These are phyloP conservation scores for Caenorhabditis sp. DNA, from an alignment of 2,888 invertebrate species.

Conservation along the genomic window DNA sequence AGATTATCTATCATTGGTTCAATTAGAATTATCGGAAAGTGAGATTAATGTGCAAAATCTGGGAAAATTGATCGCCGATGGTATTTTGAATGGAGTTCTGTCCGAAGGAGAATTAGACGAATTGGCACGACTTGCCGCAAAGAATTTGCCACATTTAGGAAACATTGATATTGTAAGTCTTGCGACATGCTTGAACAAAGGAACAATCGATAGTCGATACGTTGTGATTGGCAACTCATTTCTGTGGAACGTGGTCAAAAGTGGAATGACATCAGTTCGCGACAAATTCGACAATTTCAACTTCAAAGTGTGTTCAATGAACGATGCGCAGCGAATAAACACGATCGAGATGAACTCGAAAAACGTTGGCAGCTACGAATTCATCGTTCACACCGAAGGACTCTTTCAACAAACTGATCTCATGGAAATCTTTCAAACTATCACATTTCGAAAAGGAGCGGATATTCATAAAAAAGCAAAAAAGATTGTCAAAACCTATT, in stretches of 20 bases:
- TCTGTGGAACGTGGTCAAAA: constrained; percentile 35
- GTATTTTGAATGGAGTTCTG: background rate
- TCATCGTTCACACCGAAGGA: background rate
- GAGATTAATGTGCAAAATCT: constrained; percentile 22
- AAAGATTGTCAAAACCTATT: constrained; percentile 22
- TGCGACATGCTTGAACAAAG: constrained; percentile 15
- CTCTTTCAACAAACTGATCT: constrained; percentile 10
- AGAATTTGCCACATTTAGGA: constrained; percentile 8
- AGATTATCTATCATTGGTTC: constrained; percentile 3
- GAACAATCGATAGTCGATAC: constrained; percentile 19
- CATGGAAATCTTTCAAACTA: constrained; percentile 7
- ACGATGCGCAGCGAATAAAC: background rate
- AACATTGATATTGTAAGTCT: constrained; percentile 20
- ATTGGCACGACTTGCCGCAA: constrained; percentile 3
- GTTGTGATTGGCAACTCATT: constrained; percentile 34
- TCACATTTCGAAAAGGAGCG: constrained; percentile 21
- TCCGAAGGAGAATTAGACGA: background rate
- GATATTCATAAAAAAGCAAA: constrained; percentile 16
- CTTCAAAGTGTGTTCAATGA: constrained; percentile 20
- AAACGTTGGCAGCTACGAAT: constrained; percentile 2
- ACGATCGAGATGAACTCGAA: constrained; percentile 13
- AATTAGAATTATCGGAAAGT: constrained; percentile 7
- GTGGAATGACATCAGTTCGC: constrained; percentile 17
- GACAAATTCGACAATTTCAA: constrained; percentile 36
- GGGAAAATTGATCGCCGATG: constrained; percentile 23